A percentile compares a stretch with the other conserved stretches of the same genome.
Evolutionary conservation across 2,888 invertebrate genomes (phyloP).

Genomic region (Scaptomyza parva): DNA sequence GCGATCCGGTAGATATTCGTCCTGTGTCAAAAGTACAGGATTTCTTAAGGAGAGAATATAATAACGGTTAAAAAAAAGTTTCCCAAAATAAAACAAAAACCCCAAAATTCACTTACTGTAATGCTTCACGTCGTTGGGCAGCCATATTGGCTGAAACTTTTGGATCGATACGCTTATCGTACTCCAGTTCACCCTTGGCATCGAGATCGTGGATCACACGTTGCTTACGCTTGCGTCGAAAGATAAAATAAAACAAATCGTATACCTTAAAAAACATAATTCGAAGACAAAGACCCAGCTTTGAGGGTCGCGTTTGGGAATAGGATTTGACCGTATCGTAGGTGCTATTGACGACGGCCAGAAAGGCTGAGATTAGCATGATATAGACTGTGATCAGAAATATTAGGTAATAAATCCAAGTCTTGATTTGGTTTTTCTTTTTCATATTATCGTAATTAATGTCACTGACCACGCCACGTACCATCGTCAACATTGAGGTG

Average conservation of each 20-base stretch:
- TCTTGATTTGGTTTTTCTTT: not conserved
- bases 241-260: not conserved
- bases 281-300: not conserved
- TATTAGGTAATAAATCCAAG: conserved; percentile 41
- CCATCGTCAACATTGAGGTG: conserved; percentile 36
- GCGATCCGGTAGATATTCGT: conserved; percentile 30
- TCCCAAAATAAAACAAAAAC: too few species aligned
- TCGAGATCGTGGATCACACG: conserved; percentile 3
- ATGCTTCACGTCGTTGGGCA: not conserved
- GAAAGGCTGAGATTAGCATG: conserved; percentile 43
- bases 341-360: conserved; percentile 46
- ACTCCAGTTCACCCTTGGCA: not conserved
- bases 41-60: not conserved
- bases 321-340: conserved; percentile 34
- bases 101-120: conserved; percentile 6
- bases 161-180: not conserved
- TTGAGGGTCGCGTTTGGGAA: not conserved
- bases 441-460: conserved; percentile 20
- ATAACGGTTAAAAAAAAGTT: not conserved
- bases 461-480: conserved; percentile 39
- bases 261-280: conserved; percentile 8
- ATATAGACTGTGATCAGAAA: conserved; percentile 50
- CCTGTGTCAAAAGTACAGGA: not conserved
- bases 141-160: not conserved
- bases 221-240: not conserved